Evolutionary conservation across 1,140 invertebrate genomes (phyloP), one percentile per base, ranked within the genome.

Genomic region (Bombus cullumanus): DNA sequence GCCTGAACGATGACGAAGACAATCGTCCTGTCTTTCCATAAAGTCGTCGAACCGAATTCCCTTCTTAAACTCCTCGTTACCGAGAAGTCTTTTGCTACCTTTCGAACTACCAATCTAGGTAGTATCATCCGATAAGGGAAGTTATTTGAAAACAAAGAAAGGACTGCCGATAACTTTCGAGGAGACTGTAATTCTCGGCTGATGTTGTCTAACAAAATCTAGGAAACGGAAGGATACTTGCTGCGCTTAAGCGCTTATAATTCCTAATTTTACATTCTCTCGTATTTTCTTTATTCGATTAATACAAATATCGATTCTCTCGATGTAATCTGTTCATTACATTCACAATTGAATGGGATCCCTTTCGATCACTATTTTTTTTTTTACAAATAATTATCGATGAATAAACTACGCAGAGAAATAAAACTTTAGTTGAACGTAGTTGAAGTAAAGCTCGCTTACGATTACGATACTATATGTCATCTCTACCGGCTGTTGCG

Each of bases 51-150:
- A 76, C 83, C 88, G 86, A 85, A 76, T 86, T 85, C 79, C 85
- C 87, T 91, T 89, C 83, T 90, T 91, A 89, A 90, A 85, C 83
- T 91, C 79, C 90, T 93, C 92, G 89, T 93, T 93, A 93, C 84
- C 84, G 89, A 90, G 68, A 91, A 85, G 86, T 85, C 82, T 85
- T 73, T 18, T 53, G 80, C 74, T 66, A 79, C 75, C 57, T 79
- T 66, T 39, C 76, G 18, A 68, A 75, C 77, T 85, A 64, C 76
- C 68, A 62, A 62, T 72, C 76, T 83, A 83, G 83, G 68, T 77
- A 64, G 68, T 73, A 81, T 57, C 74, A 75, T 78, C 57, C 62
- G 83, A 89, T 86, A 85, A 86, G 78, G 41, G 41, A 85, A 89
- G 71, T 89, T 88, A 62, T 71, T 82, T 53, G 62, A 80, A 57